Percentiles rank a stretch among this genome's conserved stretches.
Conservation (phyloP, 2,797 vertebrate genomes). For the Podargus strigoides region DNA sequence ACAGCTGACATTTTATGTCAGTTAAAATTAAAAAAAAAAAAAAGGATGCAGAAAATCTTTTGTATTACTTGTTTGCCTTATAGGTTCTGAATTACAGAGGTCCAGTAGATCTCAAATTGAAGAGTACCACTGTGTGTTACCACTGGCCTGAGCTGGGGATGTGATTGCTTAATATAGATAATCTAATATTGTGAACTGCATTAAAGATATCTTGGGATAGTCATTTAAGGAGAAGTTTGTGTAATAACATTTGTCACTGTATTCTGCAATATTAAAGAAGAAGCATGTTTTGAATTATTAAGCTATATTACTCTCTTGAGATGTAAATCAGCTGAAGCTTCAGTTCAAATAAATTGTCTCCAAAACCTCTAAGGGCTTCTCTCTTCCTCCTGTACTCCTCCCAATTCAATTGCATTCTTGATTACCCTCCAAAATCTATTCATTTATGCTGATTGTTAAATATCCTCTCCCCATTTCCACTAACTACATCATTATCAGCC, state of each 20-base stretch:
- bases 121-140: background rate
- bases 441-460: constrained; percentile 44
- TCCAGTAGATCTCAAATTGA: background rate
- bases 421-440: constrained; percentile 39
- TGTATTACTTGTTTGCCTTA: background rate
- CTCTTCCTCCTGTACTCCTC: background rate
- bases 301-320: background rate
- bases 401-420: constrained; percentile 25
- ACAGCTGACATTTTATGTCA: background rate
- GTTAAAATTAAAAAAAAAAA: background rate
- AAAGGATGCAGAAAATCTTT: background rate
- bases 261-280: constrained; percentile 21
- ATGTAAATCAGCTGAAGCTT: background rate
- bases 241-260: background rate
- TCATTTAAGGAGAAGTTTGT: background rate
- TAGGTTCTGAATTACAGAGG: background rate
- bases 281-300: constrained; percentile 9
- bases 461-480: background rate
- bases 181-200: background rate
- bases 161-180: background rate
- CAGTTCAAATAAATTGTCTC: constrained; percentile 22
- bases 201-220: background rate
- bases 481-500: constrained; percentile 31
- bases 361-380: background rate
- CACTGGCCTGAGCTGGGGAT: background rate